A percentile compares a stretch with the other conserved stretches of the same genome.
Evolutionary conservation across 2,888 invertebrate genomes (phyloP).

Genomic region (Petrolisthes manimaculis): DNA sequence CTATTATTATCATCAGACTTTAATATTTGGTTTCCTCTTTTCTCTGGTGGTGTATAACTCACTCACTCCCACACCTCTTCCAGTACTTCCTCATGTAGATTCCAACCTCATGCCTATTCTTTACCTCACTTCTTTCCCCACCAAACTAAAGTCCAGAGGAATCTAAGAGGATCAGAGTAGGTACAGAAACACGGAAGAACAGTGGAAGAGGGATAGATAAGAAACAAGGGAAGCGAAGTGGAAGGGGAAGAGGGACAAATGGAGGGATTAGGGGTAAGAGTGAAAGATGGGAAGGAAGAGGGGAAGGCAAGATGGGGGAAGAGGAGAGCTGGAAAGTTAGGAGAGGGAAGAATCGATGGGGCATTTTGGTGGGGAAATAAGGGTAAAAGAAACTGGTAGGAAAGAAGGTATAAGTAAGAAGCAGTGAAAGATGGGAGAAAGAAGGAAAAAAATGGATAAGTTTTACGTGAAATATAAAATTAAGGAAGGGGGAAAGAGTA

Average conservation of each 20-base stretch:
- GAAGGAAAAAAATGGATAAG: not conserved
- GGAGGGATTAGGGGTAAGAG: conserved; percentile 2
- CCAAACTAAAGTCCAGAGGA: no score
- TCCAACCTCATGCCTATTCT: no score
- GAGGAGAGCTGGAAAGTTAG: not conserved
- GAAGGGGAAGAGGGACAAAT: not conserved
- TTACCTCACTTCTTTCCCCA: no score
- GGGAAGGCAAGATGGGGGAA: conserved; percentile 2
- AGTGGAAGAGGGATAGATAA: not conserved
- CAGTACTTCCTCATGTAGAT: no score
- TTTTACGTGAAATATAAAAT: not conserved
- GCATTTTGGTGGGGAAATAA: not conserved
- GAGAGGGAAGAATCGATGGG: not conserved
- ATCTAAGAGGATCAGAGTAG: not conserved
- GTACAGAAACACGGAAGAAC: not conserved
- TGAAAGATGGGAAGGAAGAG: conserved; percentile 6
- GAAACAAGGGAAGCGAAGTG: not conserved
- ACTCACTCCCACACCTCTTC: no score
- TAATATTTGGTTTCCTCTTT: no score
- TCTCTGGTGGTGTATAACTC: no score
- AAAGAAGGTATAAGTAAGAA: not conserved
- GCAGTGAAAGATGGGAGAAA: not conserved
- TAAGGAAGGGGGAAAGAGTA: not conserved
- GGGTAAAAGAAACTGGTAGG: not conserved
- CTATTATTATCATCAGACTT: no score